Conservation (phyloP, 1,140 invertebrate genomes). For the Hylaeus volcanicus region DNA sequence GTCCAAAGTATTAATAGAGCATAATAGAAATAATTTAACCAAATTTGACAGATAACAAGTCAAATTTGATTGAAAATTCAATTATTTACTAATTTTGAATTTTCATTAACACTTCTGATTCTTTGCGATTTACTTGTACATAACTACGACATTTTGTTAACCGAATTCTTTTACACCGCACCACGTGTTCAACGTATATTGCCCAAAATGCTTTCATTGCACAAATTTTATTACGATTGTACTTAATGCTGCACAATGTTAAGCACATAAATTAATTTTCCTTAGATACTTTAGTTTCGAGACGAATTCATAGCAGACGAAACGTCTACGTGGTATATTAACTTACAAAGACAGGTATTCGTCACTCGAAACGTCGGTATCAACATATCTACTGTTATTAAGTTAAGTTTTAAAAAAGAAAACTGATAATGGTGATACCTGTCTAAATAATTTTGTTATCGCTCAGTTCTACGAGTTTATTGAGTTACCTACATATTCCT, state of each 20-base stretch:
- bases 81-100: not conserved
- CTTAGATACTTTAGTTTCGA: constrained; percentile 17
- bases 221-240: constrained; percentile 34
- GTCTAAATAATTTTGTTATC: not conserved
- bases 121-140: not conserved
- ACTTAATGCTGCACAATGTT: constrained; percentile 46
- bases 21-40: not conserved
- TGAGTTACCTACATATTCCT: constrained; percentile 9
- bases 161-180: not conserved
- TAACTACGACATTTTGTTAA: not conserved
- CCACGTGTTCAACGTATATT: not conserved
- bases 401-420: not conserved
- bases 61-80: not conserved
- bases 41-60: not conserved
- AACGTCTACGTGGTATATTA: not conserved
- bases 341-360: not conserved
- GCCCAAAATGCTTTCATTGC: constrained; percentile 2
- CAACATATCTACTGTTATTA: constrained; percentile 27
- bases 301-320: not conserved
- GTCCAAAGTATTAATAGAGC: constrained; percentile 26
- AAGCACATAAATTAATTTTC: not conserved
- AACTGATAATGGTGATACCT: not conserved
- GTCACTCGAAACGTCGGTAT: constrained; percentile 6
- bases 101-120: not conserved
- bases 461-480: not conserved